A percentile compares a stretch with the other conserved stretches of the same genome.
These are phyloP conservation scores for Dendropsophus ebraccatus DNA, from an alignment of 2,113 vertebrate genomes.

Conservation along the genomic window DNA sequence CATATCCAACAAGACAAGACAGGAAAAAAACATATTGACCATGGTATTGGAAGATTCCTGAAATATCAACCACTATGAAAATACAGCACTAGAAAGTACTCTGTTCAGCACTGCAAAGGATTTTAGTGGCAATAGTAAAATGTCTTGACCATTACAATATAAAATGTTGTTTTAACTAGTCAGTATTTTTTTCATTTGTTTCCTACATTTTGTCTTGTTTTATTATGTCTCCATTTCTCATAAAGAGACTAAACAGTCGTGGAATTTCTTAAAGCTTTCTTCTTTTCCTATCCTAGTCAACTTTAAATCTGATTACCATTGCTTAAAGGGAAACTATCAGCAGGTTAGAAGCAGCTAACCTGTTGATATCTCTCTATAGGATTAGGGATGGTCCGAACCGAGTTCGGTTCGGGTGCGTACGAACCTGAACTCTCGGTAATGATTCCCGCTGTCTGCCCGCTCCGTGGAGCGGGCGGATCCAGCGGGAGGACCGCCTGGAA, in stretches of 20 bases:
- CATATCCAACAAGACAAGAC: slow-evolving; percentile 14
- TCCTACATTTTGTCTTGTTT: slow-evolving; percentile 38
- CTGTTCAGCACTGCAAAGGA: slow-evolving; percentile 3
- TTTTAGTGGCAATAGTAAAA: slow-evolving; percentile 29
- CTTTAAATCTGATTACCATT: no score
- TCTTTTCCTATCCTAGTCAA: not conserved
- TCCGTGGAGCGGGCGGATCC: no score
- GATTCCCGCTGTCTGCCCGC: no score
- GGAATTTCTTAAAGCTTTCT: not conserved
- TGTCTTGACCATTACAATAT: slow-evolving; percentile 27
- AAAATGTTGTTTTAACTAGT: slow-evolving; percentile 29
- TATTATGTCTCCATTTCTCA: slow-evolving; percentile 31
- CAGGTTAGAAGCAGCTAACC: no score
- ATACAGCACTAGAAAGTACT: slow-evolving; percentile 25
- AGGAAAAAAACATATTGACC: not conserved
- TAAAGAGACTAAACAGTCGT: not conserved
- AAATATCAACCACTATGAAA: slow-evolving; percentile 21
- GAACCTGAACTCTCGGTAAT: no score
- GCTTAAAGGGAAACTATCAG: not conserved
- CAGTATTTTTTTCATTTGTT: slow-evolving; percentile 31
- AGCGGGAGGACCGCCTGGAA: no score
- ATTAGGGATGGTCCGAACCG: no score
- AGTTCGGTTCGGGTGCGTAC: no score
- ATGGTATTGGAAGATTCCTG: slow-evolving; percentile 4
- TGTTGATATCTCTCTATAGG: no score